Conservation (phyloP, 2,888 invertebrate genomes). For the Darwinula stevensoni region DNA sequence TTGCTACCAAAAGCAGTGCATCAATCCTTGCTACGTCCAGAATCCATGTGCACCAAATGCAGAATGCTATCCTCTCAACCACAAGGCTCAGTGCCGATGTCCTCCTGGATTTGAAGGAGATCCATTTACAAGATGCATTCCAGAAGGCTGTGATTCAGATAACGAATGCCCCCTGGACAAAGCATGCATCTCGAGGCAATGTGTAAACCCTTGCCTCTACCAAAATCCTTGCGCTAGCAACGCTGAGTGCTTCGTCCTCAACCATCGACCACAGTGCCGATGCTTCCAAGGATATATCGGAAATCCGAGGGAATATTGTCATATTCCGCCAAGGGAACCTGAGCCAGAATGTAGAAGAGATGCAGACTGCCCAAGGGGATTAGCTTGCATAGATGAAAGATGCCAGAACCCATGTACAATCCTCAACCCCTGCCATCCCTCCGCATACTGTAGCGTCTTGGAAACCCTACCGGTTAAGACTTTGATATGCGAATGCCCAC, state of each 20-base stretch:
- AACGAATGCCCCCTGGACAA: slow-evolving; percentile 46
- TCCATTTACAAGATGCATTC: slow-evolving; percentile 14
- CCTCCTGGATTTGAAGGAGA: slow-evolving; percentile 12
- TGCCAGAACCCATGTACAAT: slow-evolving; percentile 54
- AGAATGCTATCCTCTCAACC: slow-evolving; percentile 10
- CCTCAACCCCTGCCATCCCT: slow-evolving; percentile 44
- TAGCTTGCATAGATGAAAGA: slow-evolving; percentile 47
- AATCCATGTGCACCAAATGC: slow-evolving; percentile 8
- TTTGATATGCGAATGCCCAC: slow-evolving; percentile 12
- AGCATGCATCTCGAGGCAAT: slow-evolving; percentile 40
- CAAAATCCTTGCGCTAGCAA: slow-evolving; percentile 51
- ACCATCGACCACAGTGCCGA: slow-evolving; percentile 42
- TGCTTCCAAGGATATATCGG: slow-evolving; percentile 45
- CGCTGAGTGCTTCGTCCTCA: slow-evolving; percentile 40
- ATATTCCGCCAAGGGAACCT: slow-evolving; percentile 19
- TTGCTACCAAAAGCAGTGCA: slow-evolving; percentile 10
- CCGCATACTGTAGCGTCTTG: slow-evolving; percentile 25
- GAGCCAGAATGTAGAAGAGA: slow-evolving; percentile 39
- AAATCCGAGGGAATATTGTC: slow-evolving; percentile 48
- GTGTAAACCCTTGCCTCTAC: slow-evolving; percentile 41
- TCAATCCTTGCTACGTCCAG: slow-evolving; percentile 10
- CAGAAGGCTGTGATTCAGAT: slow-evolving; percentile 46
- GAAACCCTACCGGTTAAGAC: slow-evolving; percentile 12
- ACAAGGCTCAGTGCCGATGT: slow-evolving; percentile 11
- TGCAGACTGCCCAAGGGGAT: slow-evolving; percentile 42